Evolutionary conservation across 1,140 invertebrate species (phyloP).

Genomic region (Linepithema humile): DNA sequence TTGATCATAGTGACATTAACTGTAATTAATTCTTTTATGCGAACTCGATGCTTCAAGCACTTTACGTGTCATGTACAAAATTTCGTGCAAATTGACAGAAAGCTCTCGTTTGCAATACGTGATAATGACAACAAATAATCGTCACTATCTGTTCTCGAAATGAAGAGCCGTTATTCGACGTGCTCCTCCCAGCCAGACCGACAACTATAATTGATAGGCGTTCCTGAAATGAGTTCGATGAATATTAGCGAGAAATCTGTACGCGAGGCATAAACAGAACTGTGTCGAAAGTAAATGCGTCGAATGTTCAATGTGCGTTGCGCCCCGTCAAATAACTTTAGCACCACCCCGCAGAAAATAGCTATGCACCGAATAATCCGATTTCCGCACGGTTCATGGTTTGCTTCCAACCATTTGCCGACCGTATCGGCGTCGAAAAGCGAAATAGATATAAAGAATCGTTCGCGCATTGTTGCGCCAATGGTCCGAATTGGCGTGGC

Average conservation of each 20-base stretch:
- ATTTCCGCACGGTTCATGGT: conserved; percentile 57
- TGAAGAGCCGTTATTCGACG: conserved; percentile 29
- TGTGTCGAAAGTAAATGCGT: conserved; percentile 61
- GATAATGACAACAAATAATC: conserved; percentile 55
- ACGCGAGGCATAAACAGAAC: conserved; percentile 60
- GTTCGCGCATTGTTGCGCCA: background rate
- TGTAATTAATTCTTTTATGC: background rate
- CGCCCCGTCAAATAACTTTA: conserved; percentile 66
- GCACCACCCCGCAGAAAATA: conserved; percentile 60
- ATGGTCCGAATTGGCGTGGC: background rate
- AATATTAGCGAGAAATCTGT: conserved; percentile 61
- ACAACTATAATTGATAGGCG: conserved; percentile 66
- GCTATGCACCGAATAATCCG: conserved; percentile 65
- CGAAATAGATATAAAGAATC: conserved; percentile 19
- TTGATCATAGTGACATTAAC: background rate
- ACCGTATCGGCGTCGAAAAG: conserved; percentile 30
- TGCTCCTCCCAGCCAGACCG: conserved; percentile 22
- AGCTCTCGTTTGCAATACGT: conserved; percentile 25
- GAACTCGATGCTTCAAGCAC: background rate
- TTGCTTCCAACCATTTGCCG: background rate
- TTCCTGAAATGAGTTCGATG: conserved; percentile 70
- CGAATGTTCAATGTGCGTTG: conserved; percentile 29
- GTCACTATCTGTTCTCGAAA: conserved; percentile 50
- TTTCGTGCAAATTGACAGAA: conserved; percentile 35
- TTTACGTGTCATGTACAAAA: conserved; percentile 1